phyloP scores from a whole-genome alignment of 35 echinoderm and acorn worm genomes.

The Holothuria glaberrima region DNA sequence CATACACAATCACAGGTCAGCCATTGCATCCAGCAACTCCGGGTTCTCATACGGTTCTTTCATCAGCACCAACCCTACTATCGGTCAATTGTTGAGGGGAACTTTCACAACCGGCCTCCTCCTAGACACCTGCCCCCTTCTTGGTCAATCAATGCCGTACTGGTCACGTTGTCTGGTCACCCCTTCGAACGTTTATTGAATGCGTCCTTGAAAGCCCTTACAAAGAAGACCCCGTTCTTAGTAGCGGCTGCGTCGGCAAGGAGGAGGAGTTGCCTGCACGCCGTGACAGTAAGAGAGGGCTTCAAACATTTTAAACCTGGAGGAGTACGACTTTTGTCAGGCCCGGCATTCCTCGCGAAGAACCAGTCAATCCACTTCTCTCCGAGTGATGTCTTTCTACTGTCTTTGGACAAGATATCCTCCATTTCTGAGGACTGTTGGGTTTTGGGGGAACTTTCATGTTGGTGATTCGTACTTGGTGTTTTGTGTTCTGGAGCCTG shows the following conservation, averaged over 20 bases:
- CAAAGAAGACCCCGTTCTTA: not conserved
- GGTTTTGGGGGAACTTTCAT: too few relatives aligned
- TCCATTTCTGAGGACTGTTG: too few relatives aligned
- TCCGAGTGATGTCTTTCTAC: not conserved
- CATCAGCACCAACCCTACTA: not conserved
- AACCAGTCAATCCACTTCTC: too few relatives aligned
- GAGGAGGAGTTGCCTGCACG: not conserved
- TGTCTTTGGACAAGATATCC: too few relatives aligned
- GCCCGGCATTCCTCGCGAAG: too few relatives aligned
- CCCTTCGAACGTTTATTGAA: not conserved
- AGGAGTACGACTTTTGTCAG: too few relatives aligned
- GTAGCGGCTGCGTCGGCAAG: not conserved
- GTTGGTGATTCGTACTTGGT: too few relatives aligned
- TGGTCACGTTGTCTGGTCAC: too few relatives aligned
- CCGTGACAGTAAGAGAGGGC: not conserved
- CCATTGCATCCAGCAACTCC: not conserved
- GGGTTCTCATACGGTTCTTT: not conserved
- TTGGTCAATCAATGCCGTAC: too few relatives aligned
- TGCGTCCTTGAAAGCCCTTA: not conserved
- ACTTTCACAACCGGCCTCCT: not conserved
- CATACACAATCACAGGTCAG: too few relatives aligned
- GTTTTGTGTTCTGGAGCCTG: too few relatives aligned
- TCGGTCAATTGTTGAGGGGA: not conserved
- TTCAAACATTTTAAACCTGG: not conserved
- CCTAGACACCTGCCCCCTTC: not conserved